phyloP scores from a whole-genome alignment of 2,797 vertebrate species.

The Parotocinclus haroldoi region DNA sequence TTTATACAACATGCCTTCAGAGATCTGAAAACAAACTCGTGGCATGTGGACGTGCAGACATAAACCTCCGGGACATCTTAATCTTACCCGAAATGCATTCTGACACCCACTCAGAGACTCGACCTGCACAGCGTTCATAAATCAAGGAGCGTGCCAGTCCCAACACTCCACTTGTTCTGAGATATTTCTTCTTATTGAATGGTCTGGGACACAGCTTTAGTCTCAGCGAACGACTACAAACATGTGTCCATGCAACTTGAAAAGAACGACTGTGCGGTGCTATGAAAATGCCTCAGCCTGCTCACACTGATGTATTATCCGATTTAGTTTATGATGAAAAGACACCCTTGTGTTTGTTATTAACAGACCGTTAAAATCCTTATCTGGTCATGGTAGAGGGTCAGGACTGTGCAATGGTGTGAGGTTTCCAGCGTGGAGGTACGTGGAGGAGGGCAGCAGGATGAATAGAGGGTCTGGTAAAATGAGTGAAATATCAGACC shows the following conservation, averaged over 20 bases:
- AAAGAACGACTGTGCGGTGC: conserved; percentile 20
- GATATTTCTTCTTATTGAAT: conserved; percentile 22
- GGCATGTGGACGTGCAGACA: conserved; percentile 36
- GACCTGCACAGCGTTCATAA: conserved; percentile 62
- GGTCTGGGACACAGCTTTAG: conserved; percentile 35
- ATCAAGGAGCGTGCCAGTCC: conserved; percentile 38
- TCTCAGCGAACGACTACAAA: conserved; percentile 21
- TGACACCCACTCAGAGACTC: conserved; percentile 44
- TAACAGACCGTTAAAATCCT: conserved; percentile 19
- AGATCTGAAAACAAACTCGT: conserved; percentile 17
- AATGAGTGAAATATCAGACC: conserved; percentile 1
- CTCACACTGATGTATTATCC: conserved; percentile 28
- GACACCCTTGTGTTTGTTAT: conserved; percentile 3
- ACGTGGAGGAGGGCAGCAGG: background rate
- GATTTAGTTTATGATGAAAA: conserved; percentile 33
- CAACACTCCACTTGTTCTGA: conserved; percentile 14
- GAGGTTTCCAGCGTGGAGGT: background rate
- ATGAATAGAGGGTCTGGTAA: conserved; percentile 22
- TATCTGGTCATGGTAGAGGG: background rate
- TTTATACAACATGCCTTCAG: conserved; percentile 22
- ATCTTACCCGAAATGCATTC: conserved; percentile 63
- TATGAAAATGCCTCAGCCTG: conserved; percentile 37
- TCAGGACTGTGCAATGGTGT: background rate
- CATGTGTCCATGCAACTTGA: conserved; percentile 14
- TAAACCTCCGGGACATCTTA: conserved; percentile 58